These are phyloP conservation scores for Caenorhabditis remanei DNA, from an alignment of 1,140 invertebrate species.

Conservation along the genomic window DNA sequence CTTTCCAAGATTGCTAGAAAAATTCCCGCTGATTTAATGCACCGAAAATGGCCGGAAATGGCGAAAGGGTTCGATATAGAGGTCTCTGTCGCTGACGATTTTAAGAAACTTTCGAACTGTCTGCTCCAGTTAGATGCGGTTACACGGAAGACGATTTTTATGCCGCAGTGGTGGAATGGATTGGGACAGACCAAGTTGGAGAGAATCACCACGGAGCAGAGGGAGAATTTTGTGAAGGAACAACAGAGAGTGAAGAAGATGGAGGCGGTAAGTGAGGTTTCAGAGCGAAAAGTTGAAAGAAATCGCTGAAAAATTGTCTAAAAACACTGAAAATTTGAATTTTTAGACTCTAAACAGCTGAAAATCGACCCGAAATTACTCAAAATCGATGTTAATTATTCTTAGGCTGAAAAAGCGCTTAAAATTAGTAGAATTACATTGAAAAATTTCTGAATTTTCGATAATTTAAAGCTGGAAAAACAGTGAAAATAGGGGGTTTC, in stretches of 20 bases:
- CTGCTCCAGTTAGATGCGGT: background rate
- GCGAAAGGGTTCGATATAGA: constrained; percentile 39
- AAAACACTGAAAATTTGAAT: background rate
- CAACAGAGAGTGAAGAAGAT: constrained; percentile 57
- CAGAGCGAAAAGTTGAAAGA: background rate
- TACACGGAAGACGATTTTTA: constrained; percentile 22
- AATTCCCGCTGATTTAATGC: constrained; percentile 64
- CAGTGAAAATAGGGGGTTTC: too few species aligned
- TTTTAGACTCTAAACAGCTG: too few species aligned
- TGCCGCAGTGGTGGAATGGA: constrained; percentile 63
- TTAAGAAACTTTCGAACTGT: background rate
- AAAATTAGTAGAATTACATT: too few species aligned
- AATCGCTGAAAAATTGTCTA: too few species aligned
- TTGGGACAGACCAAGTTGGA: constrained; percentile 60
- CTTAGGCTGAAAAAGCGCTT: background rate
- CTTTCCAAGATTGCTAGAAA: constrained; percentile 52
- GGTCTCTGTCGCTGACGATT: background rate
- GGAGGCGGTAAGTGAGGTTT: background rate
- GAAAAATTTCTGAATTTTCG: too few species aligned
- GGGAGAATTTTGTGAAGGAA: constrained; percentile 60
- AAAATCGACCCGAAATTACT: too few species aligned
- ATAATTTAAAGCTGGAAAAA: too few species aligned
- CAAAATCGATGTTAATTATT: background rate
- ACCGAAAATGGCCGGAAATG: constrained; percentile 60
- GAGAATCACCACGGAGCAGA: constrained; percentile 59